These are phyloP conservation scores for Physeter macrocephalus DNA, from an alignment of 2,113 vertebrate species.

Conservation along the genomic window DNA sequence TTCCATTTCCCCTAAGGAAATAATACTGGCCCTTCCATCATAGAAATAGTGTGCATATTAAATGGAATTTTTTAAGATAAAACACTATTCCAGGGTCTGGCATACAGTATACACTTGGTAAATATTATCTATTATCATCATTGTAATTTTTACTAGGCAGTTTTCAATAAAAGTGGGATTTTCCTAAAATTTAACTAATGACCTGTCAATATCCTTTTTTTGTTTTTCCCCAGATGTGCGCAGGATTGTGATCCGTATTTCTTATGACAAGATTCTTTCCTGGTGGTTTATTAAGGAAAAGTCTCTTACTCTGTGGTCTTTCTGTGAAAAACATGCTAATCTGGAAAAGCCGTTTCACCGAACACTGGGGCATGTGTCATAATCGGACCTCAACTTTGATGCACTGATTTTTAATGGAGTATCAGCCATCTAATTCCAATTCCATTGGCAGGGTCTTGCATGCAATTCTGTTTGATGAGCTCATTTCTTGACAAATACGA, in stretches of 20 bases:
- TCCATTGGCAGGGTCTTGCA: not conserved
- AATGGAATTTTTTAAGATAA: not conserved
- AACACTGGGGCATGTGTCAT: not conserved
- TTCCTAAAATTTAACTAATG: conserved; percentile 18
- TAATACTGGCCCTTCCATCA: too few species aligned
- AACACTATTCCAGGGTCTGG: too few species aligned
- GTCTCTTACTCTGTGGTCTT: not conserved
- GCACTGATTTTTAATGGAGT: not conserved
- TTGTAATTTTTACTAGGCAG: not conserved
- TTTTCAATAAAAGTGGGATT: not conserved
- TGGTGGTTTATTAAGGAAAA: not conserved
- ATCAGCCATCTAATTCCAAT: not conserved
- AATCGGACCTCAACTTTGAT: not conserved
- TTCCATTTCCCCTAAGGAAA: not conserved
- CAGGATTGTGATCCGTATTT: not conserved
- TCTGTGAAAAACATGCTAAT: not conserved
- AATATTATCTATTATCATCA: not conserved
- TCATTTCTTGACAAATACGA: conserved; percentile 22
- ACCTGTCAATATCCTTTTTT: not conserved
- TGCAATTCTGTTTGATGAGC: not conserved
- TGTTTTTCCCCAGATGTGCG: not conserved
- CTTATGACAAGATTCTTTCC: not conserved
- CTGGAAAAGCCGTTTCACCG: not conserved
- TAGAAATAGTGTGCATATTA: not conserved
- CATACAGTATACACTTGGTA: not conserved